Conservation (phyloP, 2,797 vertebrate species). For the Myotis findleyi region DNA sequence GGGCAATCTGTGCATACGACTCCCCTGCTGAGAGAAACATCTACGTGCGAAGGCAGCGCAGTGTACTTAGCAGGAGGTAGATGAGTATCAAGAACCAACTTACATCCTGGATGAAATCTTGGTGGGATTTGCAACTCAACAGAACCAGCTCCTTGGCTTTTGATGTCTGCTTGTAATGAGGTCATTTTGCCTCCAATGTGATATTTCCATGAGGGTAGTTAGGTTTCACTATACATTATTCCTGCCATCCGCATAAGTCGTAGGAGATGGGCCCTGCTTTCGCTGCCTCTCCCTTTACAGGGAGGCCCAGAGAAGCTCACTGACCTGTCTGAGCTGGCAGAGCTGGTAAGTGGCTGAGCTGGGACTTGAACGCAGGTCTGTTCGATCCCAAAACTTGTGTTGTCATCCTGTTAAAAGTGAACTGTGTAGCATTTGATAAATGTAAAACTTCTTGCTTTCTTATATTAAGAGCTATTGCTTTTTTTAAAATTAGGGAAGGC, state of each 20-base stretch:
- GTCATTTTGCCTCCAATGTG: neutral
- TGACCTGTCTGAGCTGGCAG: neutral
- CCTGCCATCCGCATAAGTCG: neutral
- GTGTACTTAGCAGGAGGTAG: neutral
- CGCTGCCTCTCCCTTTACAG: neutral
- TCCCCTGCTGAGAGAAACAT: slow-evolving; percentile 6
- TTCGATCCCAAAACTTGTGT: neutral
- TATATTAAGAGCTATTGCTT: neutral
- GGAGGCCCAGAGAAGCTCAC: neutral
- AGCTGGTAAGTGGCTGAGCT: neutral
- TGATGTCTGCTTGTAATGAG: slow-evolving; percentile 43
- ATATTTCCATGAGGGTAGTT: neutral
- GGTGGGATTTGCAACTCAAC: neutral
- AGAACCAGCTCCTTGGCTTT: slow-evolving; percentile 38
- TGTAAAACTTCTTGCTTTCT: neutral
- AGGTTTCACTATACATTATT: neutral
- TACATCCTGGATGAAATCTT: neutral
- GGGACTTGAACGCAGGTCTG: neutral
- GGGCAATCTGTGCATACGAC: slow-evolving; percentile 81
- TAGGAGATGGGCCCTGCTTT: neutral
- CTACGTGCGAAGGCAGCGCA: neutral
- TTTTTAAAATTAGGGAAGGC: neutral
- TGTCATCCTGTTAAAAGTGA: neutral
- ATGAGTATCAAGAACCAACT: neutral
- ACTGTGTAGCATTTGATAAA: neutral